Percentiles rank a stretch among this genome's conserved stretches.
Conservation (phyloP, 1,140 invertebrate species). For the Drosophila santomea region DNA sequence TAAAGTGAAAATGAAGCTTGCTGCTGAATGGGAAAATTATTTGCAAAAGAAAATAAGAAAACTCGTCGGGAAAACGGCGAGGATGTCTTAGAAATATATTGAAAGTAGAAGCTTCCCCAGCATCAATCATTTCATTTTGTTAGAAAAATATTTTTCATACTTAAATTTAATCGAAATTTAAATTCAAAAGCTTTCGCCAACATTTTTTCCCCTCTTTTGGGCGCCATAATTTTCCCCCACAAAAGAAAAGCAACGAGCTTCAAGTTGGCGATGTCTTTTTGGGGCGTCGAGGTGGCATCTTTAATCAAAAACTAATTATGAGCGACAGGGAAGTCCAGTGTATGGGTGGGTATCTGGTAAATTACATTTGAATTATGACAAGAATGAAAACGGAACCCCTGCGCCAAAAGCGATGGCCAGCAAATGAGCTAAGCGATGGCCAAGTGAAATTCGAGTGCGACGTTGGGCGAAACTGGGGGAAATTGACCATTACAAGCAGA, state of each 20-base stretch:
- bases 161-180: conserved; percentile 41
- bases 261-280: conserved; percentile 23
- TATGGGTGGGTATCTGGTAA: conserved; percentile 42
- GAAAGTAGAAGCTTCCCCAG: not conserved
- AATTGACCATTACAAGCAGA: conserved; percentile 37
- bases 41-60: not conserved
- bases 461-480: not conserved
- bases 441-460: conserved; percentile 65
- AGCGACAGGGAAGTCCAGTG: conserved; percentile 42
- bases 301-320: conserved; percentile 83
- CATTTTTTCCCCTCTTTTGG: conserved; percentile 6
- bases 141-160: conserved; percentile 14
- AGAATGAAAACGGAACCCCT: conserved; percentile 23
- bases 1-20: conserved; percentile 26
- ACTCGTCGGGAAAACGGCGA: not conserved
- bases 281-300: conserved; percentile 40
- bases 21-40: conserved; percentile 5
- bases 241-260: conserved; percentile 38
- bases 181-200: conserved; percentile 15
- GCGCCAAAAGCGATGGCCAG: conserved; percentile 51
- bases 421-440: conserved; percentile 76
- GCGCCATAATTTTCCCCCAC: conserved; percentile 14
- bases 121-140: conserved; percentile 23
- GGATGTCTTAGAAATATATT: conserved; percentile 1
- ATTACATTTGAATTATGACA: conserved; percentile 79